These are phyloP conservation scores for Menura novaehollandiae DNA, from an alignment of 2,113 vertebrate genomes.

Conservation along the genomic window DNA sequence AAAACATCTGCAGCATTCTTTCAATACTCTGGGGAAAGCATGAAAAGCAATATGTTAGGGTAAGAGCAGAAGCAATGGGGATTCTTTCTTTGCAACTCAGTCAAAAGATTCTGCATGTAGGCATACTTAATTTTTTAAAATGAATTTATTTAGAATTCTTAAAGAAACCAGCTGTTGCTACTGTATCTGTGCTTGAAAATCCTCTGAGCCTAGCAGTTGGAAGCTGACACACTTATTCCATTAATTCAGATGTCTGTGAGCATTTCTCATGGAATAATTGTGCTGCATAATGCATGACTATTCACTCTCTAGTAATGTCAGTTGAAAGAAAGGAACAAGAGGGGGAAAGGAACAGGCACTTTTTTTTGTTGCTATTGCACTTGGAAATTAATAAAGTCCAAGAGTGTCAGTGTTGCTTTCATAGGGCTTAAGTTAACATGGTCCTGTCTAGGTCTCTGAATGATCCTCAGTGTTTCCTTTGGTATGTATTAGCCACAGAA, in stretches of 20 bases:
- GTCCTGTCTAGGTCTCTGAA: background rate
- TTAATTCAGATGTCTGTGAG: constrained; percentile 33
- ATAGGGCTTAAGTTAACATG: background rate
- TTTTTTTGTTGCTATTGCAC: background rate
- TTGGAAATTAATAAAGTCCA: background rate
- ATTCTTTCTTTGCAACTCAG: background rate
- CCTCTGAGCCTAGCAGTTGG: constrained; percentile 6
- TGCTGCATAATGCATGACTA: constrained; percentile 7
- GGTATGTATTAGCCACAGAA: background rate
- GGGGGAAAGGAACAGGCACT: background rate
- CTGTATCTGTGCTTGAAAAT: background rate
- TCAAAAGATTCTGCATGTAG: constrained; percentile 15
- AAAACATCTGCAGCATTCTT: constrained; percentile 38
- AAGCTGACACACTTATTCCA: constrained; percentile 33
- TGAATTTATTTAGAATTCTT: background rate
- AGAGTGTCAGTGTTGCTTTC: background rate
- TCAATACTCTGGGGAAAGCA: background rate
- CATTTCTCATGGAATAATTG: constrained; percentile 3
- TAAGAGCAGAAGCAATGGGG: background rate
- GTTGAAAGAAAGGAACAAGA: background rate
- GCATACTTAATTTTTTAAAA: constrained; percentile 32
- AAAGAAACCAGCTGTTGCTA: constrained; percentile 35
- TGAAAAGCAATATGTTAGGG: constrained; percentile 8
- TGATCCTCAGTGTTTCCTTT: background rate
- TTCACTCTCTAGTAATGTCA: background rate